phyloP scores from a whole-genome alignment of 2,113 vertebrate species.

The Thamnophis sirtalis region DNA sequence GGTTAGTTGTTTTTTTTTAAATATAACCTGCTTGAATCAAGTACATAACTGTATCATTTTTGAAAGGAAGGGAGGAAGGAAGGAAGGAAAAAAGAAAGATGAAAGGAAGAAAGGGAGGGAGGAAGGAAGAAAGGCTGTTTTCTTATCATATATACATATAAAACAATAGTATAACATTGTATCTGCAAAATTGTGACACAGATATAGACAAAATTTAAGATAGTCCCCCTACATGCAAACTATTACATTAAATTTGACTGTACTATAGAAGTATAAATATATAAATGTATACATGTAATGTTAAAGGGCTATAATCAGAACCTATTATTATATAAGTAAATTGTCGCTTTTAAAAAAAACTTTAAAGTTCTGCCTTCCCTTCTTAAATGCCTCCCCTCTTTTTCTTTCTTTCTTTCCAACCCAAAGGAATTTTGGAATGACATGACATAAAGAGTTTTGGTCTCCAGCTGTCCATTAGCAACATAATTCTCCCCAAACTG shows the following conservation, averaged over 20 bases:
- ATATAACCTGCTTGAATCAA: fast-evolving
- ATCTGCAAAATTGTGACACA: neutral
- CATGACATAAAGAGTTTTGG: neutral
- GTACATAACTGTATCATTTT: conserved; percentile 13
- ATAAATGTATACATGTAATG: neutral
- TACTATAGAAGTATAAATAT: neutral
- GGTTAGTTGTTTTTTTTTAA: conserved; percentile 30
- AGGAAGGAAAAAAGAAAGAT: no score
- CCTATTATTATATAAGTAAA: neutral
- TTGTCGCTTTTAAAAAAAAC: neutral
- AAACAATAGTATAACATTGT: neutral
- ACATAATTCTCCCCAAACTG: neutral
- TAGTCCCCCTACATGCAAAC: neutral
- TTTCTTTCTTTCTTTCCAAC: neutral
- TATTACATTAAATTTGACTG: neutral
- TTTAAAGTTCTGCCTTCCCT: neutral
- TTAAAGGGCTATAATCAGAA: neutral
- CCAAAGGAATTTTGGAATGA: neutral
- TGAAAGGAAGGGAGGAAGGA: neutral
- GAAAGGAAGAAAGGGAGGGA: no score
- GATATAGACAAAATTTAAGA: neutral
- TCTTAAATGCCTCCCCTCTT: neutral
- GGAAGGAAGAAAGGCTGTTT: neutral
- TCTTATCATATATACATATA: neutral
- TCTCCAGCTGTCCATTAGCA: neutral